Evolutionary conservation across 2,113 vertebrate species (phyloP).

Genomic region (Eretmochelys imbricata): DNA sequence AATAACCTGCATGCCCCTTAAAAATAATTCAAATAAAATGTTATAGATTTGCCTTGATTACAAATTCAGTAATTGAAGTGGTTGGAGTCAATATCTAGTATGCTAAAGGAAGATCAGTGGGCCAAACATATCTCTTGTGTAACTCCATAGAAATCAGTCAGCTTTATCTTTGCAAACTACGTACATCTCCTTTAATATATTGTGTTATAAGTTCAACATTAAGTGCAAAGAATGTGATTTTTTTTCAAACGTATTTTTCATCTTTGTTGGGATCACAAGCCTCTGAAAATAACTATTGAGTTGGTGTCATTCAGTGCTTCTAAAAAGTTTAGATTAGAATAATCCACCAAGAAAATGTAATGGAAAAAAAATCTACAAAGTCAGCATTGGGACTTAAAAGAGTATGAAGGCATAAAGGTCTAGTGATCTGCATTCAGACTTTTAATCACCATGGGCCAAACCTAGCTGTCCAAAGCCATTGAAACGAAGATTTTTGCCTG

Average conservation of each 20-base stretch:
- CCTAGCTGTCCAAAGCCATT: neutral
- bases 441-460: neutral
- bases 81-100: neutral
- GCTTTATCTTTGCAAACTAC: neutral
- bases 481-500: neutral
- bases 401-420: neutral
- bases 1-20: neutral
- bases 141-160: constrained; percentile 7
- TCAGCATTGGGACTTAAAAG: neutral
- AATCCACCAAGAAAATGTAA: neutral
- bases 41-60: neutral
- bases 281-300: neutral
- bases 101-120: neutral
- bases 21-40: neutral
- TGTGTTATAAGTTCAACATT: neutral
- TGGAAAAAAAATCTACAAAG: neutral
- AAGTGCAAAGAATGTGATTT: neutral
- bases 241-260: neutral
- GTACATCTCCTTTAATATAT: neutral
- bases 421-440: neutral
- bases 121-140: neutral
- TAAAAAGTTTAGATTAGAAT: neutral
- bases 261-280: neutral
- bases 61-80: neutral
- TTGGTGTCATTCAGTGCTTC: neutral